Conservation (phyloP, 2,888 invertebrate genomes). For the Parnassius glacialis region DNA sequence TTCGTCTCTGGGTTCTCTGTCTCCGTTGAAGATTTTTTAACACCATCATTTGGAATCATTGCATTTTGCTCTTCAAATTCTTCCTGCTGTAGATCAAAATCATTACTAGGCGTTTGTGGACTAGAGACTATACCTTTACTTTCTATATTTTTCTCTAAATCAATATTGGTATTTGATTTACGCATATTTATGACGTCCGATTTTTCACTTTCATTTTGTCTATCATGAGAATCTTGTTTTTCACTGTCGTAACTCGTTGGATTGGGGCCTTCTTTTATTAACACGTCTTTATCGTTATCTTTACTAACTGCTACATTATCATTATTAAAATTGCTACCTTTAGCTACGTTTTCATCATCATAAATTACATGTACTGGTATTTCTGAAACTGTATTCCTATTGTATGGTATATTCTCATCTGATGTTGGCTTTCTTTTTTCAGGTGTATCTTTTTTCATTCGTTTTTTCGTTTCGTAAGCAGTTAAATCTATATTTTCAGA, state of each 20-base stretch:
- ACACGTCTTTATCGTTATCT: background rate
- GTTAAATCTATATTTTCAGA: slow-evolving; percentile 36
- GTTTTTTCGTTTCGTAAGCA: slow-evolving; percentile 27
- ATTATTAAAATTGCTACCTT: background rate
- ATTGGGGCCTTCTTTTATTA: background rate
- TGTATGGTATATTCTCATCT: slow-evolving; percentile 15
- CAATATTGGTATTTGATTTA: background rate
- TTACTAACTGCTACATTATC: slow-evolving; percentile 1
- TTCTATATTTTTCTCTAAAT: background rate
- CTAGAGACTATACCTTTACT: background rate
- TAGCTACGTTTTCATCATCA: slow-evolving; percentile 23
- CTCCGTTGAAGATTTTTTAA: slow-evolving; percentile 5
- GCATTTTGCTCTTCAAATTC: background rate
- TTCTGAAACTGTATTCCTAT: slow-evolving; percentile 19
- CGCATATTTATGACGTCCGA: background rate
- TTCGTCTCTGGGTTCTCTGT: slow-evolving; percentile 6
- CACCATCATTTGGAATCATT: background rate
- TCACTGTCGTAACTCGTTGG: background rate
- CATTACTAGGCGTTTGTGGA: background rate
- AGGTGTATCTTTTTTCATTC: slow-evolving; percentile 29
- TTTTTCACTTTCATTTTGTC: background rate
- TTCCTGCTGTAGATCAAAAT: slow-evolving; percentile 1
- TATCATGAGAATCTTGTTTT: background rate
- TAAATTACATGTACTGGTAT: slow-evolving; percentile 36
- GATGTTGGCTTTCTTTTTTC: slow-evolving; percentile 12